Base-by-base conservation (phyloP, 1,140 invertebrate genomes). In the Leptinotarsa undecemlineata region DNA sequence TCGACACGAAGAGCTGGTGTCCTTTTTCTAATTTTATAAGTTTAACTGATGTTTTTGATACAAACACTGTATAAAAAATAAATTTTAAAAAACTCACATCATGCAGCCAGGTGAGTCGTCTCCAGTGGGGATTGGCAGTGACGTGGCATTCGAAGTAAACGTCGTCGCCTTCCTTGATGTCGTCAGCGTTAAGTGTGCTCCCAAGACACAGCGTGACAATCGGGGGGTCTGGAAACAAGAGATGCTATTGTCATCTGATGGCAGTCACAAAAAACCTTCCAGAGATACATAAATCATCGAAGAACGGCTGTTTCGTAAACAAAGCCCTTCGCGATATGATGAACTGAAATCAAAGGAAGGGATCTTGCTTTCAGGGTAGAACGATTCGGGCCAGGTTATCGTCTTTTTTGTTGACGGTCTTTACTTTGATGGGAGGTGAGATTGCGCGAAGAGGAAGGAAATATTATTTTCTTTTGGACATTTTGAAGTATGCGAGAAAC, bases 141-240 rank as follows among this genome's bases (percentile, higher is more conserved):
- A 96, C 94, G 87, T 95, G 93, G 86, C 95, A 97, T 86, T 96
- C 95, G 86, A 97, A 96, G 87, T 96, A 96, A 62, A 96, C 94
- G 85, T 96, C 95, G 81, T 96, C 95, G 48, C 94, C 94, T 87
- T 96, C 94, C 86, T 95, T 95, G 86, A 96, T 96, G 86, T 95
- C 93, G 76, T 93, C 91, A 19, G 94, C 92, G 79, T 94, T 93
- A 74, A 96, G 86, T 13, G 94, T 96, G 80, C 92, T 94, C 75
- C 95, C 95, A 75, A 97, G 86, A 77, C 91, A 89, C 69, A 97
- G 85, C 62, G 91, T 90, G 26, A 96, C 92, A 82, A 93, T 91
- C 17, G 95, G 95, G 48, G 93, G 91, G 90, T 95, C 95, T 97
- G 87, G 15, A 88, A 87, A 80, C 82, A 78, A 70, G 51, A 70